Base-by-base conservation (phyloP, 2,797 vertebrate genomes). In the Pelobates cultripes region DNA sequence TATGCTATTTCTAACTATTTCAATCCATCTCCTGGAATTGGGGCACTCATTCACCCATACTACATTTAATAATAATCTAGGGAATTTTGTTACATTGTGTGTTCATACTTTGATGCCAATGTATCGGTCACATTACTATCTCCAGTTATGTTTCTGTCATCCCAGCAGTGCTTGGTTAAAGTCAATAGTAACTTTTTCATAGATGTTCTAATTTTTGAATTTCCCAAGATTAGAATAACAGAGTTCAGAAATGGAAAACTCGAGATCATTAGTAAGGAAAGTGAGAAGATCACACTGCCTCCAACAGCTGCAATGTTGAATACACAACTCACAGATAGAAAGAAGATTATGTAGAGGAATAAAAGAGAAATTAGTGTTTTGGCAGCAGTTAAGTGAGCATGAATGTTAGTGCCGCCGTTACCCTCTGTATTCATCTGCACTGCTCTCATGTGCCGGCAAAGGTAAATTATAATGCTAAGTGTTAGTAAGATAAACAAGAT, bases 281-380 rank as follows among this genome's bases (percentile, higher is more conserved):
- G 2, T 40, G 13, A 42, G 55, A 61, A 83, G 4, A 43, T 5
- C 9, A 42, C 3, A 14, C 2, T 28, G 3, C 14, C 15, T 17
- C 12, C 2, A 3, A 57, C 28, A 13, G n/a, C 4, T 10, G 40
- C 2, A 42, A 10, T 3, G 6, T 9, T 43, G 45, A 45, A 83
- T 17, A 78, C 0, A 4, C 61, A 8, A 63, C 45, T 78, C 4
- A 73, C 2, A 43, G 86, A 87, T 42, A 70, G 1, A 55, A 89
- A 91, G 43, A 86, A 88, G 41, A 86, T 84, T 10, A 80, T 13
- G 7, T 89, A 91, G 0, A 90, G 41, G 1, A 88, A 0, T 4
- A 92, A 85, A 78, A 92, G 92, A 78, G 85, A 90, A 84, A 89
- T 9, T 43, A 93, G 85, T 0, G 85, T 87, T 85, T 79, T 89